These are phyloP conservation scores for Dynastes tityus DNA, from an alignment of 2,888 invertebrate species.

Conservation along the genomic window DNA sequence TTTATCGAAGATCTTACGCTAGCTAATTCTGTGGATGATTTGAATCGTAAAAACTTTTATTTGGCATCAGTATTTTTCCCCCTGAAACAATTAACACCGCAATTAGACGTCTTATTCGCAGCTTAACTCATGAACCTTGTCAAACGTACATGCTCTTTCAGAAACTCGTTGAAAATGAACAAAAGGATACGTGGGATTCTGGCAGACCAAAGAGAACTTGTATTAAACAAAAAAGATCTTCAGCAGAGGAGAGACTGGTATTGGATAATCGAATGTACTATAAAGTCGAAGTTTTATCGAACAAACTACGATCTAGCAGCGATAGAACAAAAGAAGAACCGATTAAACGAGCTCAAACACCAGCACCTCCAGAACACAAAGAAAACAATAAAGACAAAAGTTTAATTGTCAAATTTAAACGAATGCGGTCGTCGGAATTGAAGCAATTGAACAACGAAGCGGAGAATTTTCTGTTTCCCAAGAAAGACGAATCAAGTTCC, in stretches of 20 bases:
- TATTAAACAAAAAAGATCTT: slow-evolving; percentile 63
- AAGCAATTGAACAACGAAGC: slow-evolving; percentile 87
- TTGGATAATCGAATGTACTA: slow-evolving; percentile 76
- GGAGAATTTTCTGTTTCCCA: slow-evolving; percentile 89
- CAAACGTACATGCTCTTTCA: neutral
- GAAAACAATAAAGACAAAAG: slow-evolving; percentile 59
- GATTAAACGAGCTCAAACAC: slow-evolving; percentile 53
- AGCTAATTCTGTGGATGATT: no score
- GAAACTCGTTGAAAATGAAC: slow-evolving; percentile 51
- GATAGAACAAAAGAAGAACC: slow-evolving; percentile 56
- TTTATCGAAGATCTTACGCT: no score
- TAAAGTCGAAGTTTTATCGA: slow-evolving; percentile 81
- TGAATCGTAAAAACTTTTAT: no score
- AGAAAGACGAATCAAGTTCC: slow-evolving; percentile 76
- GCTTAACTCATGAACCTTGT: no score
- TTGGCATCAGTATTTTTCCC: no score
- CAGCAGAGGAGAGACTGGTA: slow-evolving; percentile 73
- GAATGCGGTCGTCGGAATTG: slow-evolving; percentile 82
- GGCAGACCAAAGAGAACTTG: slow-evolving; percentile 67
- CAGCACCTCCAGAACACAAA: slow-evolving; percentile 64
- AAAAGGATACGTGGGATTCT: slow-evolving; percentile 65
- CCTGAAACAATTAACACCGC: no score
- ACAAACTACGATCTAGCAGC: slow-evolving; percentile 77
- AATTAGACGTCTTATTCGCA: no score
- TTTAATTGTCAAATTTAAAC: slow-evolving; percentile 83